phyloP scores from a whole-genome alignment of 2,888 invertebrate species.

The Ctena decussata region DNA sequence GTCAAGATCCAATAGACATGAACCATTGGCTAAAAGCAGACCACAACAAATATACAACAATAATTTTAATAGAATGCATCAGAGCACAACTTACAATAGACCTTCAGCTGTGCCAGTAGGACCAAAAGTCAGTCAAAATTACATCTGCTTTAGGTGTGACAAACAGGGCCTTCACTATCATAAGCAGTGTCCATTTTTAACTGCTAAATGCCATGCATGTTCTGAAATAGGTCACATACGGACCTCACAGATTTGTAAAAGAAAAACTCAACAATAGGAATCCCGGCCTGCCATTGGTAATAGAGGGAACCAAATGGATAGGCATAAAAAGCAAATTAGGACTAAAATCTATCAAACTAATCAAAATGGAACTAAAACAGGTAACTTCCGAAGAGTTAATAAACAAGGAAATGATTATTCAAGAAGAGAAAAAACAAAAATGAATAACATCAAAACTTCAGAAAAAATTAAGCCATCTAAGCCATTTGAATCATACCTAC shows the following conservation, averaged over 20 bases:
- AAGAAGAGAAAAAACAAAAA: no score
- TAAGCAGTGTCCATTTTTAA: no score
- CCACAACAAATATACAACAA: no score
- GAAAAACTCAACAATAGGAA: constrained; percentile 2
- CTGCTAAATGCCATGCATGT: background rate
- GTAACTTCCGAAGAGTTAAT: background rate
- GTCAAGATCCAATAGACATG: background rate
- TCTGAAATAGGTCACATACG: background rate
- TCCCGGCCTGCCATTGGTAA: constrained; percentile 22
- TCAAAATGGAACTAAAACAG: no score
- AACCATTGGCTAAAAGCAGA: background rate
- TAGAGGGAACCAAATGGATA: constrained; percentile 30
- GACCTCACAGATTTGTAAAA: background rate
- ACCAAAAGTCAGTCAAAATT: no score
- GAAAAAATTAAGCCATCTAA: no score
- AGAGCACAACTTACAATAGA: background rate
- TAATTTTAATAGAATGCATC: background rate
- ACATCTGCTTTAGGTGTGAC: no score
- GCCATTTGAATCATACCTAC: no score
- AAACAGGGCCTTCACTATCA: no score
- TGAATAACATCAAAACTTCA: background rate
- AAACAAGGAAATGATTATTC: no score
- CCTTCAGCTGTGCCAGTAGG: background rate
- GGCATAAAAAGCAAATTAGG: no score
- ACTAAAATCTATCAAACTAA: no score